Evolutionary conservation across 1,140 invertebrate genomes (phyloP), one percentile per base, ranked within the genome.

Genomic region (Gryllus bimaculatus): DNA sequence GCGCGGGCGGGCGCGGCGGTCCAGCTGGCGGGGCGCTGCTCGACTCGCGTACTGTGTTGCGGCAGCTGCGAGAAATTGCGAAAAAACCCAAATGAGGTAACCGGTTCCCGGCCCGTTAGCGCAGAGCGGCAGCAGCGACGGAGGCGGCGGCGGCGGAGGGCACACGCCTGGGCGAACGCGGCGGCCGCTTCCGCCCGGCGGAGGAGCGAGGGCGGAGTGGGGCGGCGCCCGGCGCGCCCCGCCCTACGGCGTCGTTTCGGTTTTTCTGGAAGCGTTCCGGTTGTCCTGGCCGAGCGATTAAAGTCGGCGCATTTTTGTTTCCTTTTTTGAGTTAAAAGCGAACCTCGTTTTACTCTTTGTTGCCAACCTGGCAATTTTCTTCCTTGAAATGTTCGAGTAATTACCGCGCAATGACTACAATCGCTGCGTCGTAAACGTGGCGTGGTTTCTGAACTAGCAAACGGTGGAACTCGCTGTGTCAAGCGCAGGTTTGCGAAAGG

Each of bases 51-150:
- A 13, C 18, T 10, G 54, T 7, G 54, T 18, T 66, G 18, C 54
- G 54, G 54, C 54, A 66, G 54, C 54, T 66, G 54, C 54, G 54
- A 66, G 54, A 66, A 66, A 66, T 66, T 66, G 54, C 54, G 54
- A 66, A 66, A 66, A 66, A 66, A 66, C 54, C 54, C 54, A 66
- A 66, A 66, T 66, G 54, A 66, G 54, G 54, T 18, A 66, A 66
- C 54, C 54, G 54, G 54, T 66, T 66, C 54, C 54, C 54, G 10
- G 54, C 54, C 54, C 18, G 54, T 66, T 66, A 66, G 54, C 54
- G 54, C 10, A 10, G 54, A 66, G 54, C 7, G 18, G 18, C 10
- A 66, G 54, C 54, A 18, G 7, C 7, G 54, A 39, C 26, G 26
- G 26, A 39, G 26, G 26, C 5, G 26, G 26, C 26, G 26, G 26